These are phyloP conservation scores for Hippopotamyrus pictus DNA, from an alignment of 2,797 vertebrate species.

Conservation along the genomic window DNA sequence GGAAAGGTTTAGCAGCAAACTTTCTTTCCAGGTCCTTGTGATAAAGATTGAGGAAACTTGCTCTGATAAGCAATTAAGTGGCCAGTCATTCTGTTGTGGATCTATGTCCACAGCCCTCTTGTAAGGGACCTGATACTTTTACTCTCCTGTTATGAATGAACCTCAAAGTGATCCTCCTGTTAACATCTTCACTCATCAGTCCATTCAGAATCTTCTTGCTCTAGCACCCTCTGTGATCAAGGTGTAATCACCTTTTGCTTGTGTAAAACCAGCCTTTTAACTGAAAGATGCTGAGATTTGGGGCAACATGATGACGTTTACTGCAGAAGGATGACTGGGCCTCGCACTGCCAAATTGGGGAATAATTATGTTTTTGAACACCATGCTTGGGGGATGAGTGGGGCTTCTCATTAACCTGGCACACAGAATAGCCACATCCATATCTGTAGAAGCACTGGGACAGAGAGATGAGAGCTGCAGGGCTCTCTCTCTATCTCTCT, in stretches of 20 bases:
- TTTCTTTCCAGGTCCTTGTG: background rate
- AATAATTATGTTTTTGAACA: background rate
- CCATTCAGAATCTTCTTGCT: background rate
- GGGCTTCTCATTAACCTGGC: background rate
- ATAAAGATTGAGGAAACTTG: background rate
- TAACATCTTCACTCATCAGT: background rate
- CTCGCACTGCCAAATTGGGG: background rate
- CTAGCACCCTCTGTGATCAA: background rate
- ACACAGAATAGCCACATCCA: background rate
- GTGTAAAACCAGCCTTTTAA: background rate
- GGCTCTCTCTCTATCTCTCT: background rate
- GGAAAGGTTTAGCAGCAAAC: background rate
- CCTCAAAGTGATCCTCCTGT: background rate
- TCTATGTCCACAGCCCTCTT: background rate
- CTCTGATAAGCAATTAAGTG: background rate
- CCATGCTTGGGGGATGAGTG: background rate
- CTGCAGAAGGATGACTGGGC: background rate
- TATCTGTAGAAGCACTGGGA: no score
- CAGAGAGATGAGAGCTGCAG: background rate
- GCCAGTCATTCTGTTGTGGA: background rate
- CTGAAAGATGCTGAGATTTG: background rate
- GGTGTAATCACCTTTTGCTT: background rate
- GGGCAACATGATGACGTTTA: background rate
- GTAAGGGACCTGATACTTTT: background rate
- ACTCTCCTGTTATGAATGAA: background rate